Evolutionary conservation across 2,797 vertebrate genomes (phyloP).

Genomic region (Eupleurogrammus muticus): DNA sequence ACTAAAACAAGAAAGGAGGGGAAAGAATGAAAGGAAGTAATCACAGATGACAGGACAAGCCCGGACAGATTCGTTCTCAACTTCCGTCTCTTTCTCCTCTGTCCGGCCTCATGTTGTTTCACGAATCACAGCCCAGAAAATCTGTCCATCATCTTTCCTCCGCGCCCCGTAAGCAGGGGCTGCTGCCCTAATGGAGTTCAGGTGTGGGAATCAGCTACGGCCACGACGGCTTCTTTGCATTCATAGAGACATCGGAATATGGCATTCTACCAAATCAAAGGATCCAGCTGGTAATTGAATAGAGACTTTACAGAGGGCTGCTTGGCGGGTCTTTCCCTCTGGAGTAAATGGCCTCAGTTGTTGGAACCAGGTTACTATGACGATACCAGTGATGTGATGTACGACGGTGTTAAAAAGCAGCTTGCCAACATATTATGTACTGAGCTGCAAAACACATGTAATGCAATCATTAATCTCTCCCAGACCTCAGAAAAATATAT

Average conservation of each 20-base stretch:
- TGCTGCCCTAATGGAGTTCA: constrained; percentile 45
- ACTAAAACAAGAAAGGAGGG: constrained; percentile 60
- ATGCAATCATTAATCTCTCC: constrained; percentile 6
- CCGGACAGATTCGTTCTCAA: constrained; percentile 34
- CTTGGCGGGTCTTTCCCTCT: constrained; percentile 10
- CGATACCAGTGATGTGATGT: constrained; percentile 7
- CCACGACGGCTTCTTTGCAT: constrained; percentile 30
- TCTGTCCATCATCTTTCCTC: constrained; percentile 48
- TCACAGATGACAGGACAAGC: constrained; percentile 58
- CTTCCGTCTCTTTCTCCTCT: constrained; percentile 29
- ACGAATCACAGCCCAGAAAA: constrained; percentile 39
- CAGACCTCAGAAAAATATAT: not conserved
- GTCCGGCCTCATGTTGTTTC: constrained; percentile 37
- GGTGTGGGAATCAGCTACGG: constrained; percentile 34
- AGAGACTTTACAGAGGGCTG: constrained; percentile 24
- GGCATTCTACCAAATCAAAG: constrained; percentile 35
- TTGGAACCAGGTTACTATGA: constrained; percentile 1
- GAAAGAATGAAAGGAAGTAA: constrained; percentile 65
- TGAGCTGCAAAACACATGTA: not conserved
- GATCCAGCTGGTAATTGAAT: constrained; percentile 40
- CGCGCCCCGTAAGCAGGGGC: not conserved
- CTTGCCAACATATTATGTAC: not conserved
- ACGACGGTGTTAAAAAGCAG: not conserved
- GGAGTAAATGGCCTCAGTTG: not conserved
- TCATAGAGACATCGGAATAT: constrained; percentile 45